These are phyloP conservation scores for Ivindomyrus marchei DNA, from an alignment of 2,113 vertebrate species.

Conservation along the genomic window DNA sequence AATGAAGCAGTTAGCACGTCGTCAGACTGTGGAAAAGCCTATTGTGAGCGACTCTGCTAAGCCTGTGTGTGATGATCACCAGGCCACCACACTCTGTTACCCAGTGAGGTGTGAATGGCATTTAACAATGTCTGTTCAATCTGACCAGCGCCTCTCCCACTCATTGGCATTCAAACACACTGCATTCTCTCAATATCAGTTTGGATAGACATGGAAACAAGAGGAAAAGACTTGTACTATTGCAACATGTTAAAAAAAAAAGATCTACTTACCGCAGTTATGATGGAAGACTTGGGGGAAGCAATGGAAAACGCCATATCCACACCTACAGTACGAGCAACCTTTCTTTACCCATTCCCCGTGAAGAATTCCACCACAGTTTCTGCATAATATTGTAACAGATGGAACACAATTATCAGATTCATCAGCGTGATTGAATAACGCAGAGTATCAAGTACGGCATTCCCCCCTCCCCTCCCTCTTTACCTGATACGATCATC, in stretches of 20 bases:
- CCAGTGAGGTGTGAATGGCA: conserved; percentile 34
- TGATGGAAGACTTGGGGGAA: conserved; percentile 53
- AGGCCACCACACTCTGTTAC: conserved; percentile 25
- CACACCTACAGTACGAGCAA: conserved; percentile 55
- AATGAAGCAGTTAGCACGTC: conserved; percentile 29
- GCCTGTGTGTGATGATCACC: conserved; percentile 30
- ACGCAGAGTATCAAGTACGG: neutral
- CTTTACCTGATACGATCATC: conserved; percentile 50
- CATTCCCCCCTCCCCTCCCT: neutral
- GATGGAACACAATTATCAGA: neutral
- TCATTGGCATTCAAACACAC: neutral
- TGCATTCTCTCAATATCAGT: neutral
- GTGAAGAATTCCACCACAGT: conserved; percentile 47
- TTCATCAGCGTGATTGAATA: neutral
- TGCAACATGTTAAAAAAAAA: neutral
- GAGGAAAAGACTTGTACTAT: neutral
- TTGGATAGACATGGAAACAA: neutral
- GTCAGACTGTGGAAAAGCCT: conserved; percentile 30
- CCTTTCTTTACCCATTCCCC: conserved; percentile 52
- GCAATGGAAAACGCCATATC: conserved; percentile 52
- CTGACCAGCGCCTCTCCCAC: conserved; percentile 3
- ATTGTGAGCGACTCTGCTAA: conserved; percentile 20
- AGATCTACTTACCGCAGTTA: conserved; percentile 49
- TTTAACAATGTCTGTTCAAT: conserved; percentile 22
- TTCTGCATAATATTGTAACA: conserved; percentile 31